Evolutionary conservation across 2,888 invertebrate genomes (phyloP), one percentile per base, ranked within the genome.

Genomic region (Acholoe squamosa): DNA sequence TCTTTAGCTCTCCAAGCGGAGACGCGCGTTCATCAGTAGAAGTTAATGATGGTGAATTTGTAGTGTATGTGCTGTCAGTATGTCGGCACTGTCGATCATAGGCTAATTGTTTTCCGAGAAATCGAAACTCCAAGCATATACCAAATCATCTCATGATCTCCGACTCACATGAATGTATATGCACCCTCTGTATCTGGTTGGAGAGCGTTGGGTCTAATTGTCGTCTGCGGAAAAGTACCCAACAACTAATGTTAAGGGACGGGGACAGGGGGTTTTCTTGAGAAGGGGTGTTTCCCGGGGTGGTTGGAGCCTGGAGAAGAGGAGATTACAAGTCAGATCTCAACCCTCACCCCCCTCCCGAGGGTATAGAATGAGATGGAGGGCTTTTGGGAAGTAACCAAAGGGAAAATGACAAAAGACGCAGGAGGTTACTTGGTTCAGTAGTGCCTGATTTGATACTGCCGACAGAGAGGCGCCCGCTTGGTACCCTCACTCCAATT

Each of bases 391-490:
- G 80, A 22, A n/a, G 34, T 80, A 80, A 14, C 34, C 33, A 43
- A n/a, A 80, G n/a, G 80, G 80, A 80, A 80, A 80, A 80, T 80
- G 22, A 80, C 80, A 80, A 80, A 34, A 80, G 80, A 43, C 34
- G 80, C 33, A 7, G 34, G 43, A 43, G 80, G 80, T 80, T 25
- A 80, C 80, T 33, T 80, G 80, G 80, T 80, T 80, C 80, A 43
- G 43, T 80, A 80, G 80, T 80, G 33, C 34, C 34, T 80, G 80
- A 80, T 80, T 80, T 19, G 80, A 34, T 80, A 34, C 34, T 80
- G 80, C 34, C 80, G 43, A 33, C 80, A 80, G 14, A n/a, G 22
- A 5, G 80, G 33, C 80, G 80, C 33, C 80, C 16, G 80, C 34
- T 33, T 22, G 34, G 5, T 12, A n/a, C 43, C 43, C 71, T 19